These are phyloP conservation scores for Zaprionus lineosus DNA, from an alignment of 2,888 invertebrate species.

Conservation along the genomic window DNA sequence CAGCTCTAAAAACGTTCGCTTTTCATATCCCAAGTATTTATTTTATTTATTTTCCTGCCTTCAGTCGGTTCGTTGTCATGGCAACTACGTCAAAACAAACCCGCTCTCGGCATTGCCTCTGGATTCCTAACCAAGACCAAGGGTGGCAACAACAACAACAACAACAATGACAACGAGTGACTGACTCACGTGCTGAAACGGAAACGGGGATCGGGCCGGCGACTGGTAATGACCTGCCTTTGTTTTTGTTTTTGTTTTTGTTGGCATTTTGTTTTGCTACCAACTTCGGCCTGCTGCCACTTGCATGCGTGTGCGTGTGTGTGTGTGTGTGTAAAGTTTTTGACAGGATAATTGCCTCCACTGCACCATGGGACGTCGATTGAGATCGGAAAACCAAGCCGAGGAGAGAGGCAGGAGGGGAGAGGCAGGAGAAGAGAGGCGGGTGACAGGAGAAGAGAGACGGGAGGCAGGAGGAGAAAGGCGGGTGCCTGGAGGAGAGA, in stretches of 20 bases:
- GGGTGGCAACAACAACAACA: conserved; percentile 3
- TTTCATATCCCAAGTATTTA: conserved; percentile 20
- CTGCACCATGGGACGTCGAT: not conserved
- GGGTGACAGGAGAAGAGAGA: too few species aligned
- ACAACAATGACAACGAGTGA: conserved; percentile 5
- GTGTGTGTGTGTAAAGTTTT: conserved; percentile 30
- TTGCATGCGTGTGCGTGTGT: conserved; percentile 3
- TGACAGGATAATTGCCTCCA: conserved; percentile 70
- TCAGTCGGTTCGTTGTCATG: conserved; percentile 57
- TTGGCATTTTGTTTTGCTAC: conserved; percentile 74
- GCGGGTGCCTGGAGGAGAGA: too few species aligned
- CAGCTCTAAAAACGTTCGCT: conserved; percentile 24
- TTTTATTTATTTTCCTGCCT: conserved; percentile 16
- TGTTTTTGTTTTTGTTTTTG: conserved; percentile 78
- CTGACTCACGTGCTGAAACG: conserved; percentile 71
- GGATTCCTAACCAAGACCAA: not conserved
- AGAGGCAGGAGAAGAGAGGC: too few species aligned
- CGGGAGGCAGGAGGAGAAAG: too few species aligned
- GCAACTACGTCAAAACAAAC: conserved; percentile 62
- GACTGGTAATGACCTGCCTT: conserved; percentile 45
- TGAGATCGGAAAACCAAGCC: too few species aligned
- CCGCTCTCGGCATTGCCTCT: conserved; percentile 20
- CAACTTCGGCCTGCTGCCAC: too few species aligned
- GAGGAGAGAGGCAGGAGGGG: too few species aligned
- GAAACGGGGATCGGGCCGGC: conserved; percentile 54